Evolutionary conservation across 1,140 invertebrate genomes (phyloP), one percentile per base, ranked within the genome.

Genomic region (Drosophila malerkotliana): DNA sequence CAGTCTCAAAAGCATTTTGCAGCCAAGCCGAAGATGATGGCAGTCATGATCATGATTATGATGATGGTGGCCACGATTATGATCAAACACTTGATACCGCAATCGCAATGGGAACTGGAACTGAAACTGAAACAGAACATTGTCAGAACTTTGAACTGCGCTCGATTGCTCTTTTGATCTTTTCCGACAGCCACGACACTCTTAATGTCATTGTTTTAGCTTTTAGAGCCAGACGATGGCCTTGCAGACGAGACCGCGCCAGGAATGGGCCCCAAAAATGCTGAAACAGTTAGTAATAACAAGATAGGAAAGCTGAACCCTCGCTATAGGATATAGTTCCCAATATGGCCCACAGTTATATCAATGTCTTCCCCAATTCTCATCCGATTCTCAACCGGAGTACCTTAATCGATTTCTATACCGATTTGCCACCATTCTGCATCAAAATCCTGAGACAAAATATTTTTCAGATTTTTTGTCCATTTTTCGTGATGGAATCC

Each of bases 131-230:
- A 51, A 30, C 61, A 34, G 30, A 34, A n/a, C 58, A 53, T 32
- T 47, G 37, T 41, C 30, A 32, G 39, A 41, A 30, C 62, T 49
- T 34, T 44, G 34, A 39, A 41, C 60, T 64, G 58, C 48, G 30
- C 56, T 10, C 45, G 48, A 41, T 15, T 53, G 3, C 12, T 48
- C 79, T 87, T 87, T 87, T 87, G 83, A 87, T 77, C 67, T 87
- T 57, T 61, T 37, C 75, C 83, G 83, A 82, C 83, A 79, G 60
- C 76, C 82, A 87, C 78, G 69, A 87, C 68, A 85, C 72, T 64
- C 71, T 73, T 41, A 64, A 49, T 69, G 66, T 32, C 64, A 69
- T 56, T 56, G 66, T 30, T 48, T 67, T 39, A 37, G 30, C 30
- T 64, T 64, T 18, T 28, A 14, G 30, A 21, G 32, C 47, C 45